A percentile compares a stretch with the other conserved stretches of the same genome.
Evolutionary conservation across 2,113 vertebrate species (phyloP).

Genomic region (Hemichromis elongatus): DNA sequence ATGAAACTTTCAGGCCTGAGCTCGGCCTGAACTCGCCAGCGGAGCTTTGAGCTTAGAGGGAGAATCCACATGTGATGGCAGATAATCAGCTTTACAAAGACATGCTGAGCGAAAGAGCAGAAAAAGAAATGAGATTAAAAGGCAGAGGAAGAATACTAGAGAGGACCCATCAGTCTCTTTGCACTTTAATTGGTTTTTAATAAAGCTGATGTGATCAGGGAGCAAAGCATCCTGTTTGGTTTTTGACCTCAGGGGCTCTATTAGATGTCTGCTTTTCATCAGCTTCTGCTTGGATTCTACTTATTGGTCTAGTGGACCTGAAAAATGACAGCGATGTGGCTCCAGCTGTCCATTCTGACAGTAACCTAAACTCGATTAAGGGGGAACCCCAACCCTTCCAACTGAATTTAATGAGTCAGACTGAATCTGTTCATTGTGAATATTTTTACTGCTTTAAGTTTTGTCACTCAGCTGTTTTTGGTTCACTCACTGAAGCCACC

Average conservation of each 20-base stretch:
- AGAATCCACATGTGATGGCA: neutral
- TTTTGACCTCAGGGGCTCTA: neutral
- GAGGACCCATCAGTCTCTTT: neutral
- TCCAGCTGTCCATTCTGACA: neutral
- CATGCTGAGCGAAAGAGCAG: neutral
- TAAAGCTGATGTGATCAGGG: neutral
- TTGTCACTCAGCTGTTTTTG: neutral
- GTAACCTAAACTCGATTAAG: neutral
- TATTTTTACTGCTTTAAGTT: neutral
- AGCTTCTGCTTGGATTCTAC: neutral
- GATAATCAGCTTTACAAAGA: neutral
- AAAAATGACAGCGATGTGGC: neutral
- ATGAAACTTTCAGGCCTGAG: neutral
- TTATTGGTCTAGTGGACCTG: neutral
- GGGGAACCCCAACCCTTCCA: neutral
- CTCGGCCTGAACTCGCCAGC: neutral
- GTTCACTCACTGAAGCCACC: too few relatives aligned
- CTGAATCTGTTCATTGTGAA: neutral
- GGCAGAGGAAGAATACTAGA: neutral
- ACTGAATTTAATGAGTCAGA: neutral
- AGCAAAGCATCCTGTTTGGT: neutral
- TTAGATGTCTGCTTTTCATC: neutral
- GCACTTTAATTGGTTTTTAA: neutral
- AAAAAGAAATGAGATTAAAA: neutral
- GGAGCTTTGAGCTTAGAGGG: neutral